phyloP scores from a whole-genome alignment of 2,888 invertebrate species.

The Harmothoe impar region DNA sequence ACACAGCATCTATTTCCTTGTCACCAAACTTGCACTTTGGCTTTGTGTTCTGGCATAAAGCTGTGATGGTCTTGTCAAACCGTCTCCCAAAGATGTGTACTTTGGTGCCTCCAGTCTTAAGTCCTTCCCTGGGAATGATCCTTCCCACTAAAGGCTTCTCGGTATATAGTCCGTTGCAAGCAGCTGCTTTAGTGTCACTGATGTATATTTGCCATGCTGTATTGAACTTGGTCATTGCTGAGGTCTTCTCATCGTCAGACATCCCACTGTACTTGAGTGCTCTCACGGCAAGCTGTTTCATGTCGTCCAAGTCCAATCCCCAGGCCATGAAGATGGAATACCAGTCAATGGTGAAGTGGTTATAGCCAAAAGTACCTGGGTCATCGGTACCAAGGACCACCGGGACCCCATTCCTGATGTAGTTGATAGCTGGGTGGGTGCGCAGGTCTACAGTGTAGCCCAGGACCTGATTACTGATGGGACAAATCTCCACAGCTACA shows the following conservation, averaged over 20 bases:
- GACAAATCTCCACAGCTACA: constrained; percentile 71
- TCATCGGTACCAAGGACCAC: constrained; percentile 73
- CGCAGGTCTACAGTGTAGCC: constrained; percentile 72
- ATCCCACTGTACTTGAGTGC: constrained; percentile 71
- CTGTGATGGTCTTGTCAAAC: constrained; percentile 66
- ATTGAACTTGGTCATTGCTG: constrained; percentile 70
- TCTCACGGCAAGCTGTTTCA: constrained; percentile 71
- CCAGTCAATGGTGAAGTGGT: constrained; percentile 73
- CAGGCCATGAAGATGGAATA: constrained; percentile 73
- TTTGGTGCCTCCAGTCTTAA: constrained; percentile 63
- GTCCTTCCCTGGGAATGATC: constrained; percentile 68
- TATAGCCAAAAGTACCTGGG: constrained; percentile 73
- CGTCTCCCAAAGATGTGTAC: constrained; percentile 70
- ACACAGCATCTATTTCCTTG: constrained; percentile 14
- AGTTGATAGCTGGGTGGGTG: constrained; percentile 71
- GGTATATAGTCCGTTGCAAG: constrained; percentile 65
- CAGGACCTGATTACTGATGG: constrained; percentile 72
- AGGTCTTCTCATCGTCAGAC: constrained; percentile 63
- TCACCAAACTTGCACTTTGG: constrained; percentile 68
- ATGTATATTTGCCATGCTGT: constrained; percentile 71
- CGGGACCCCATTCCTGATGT: constrained; percentile 70
- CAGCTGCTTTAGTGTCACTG: constrained; percentile 61
- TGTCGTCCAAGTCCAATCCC: constrained; percentile 72
- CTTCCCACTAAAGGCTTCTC: constrained; percentile 26
- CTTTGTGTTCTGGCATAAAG: constrained; percentile 62